phyloP scores from a whole-genome alignment of 1,140 invertebrate genomes.

The Pectinophora gossypiella region DNA sequence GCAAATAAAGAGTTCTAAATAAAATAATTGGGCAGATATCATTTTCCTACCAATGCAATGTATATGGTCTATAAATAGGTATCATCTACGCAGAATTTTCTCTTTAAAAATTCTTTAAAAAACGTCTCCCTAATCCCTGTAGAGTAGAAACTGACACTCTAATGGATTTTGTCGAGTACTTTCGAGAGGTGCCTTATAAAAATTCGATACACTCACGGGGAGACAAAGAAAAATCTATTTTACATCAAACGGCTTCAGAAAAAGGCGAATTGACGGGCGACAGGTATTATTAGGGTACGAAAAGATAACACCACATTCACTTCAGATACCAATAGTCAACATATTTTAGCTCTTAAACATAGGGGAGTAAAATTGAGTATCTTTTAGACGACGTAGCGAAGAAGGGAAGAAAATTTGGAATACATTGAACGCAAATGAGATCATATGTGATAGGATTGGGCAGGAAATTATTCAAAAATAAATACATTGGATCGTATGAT shows the following conservation, averaged over 20 bases:
- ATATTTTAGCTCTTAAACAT: too few species aligned
- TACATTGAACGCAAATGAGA: neutral
- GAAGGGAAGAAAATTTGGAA: neutral
- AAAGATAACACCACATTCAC: too few species aligned
- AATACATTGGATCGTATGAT: neutral
- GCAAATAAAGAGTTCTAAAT: too few species aligned
- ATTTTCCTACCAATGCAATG: too few species aligned
- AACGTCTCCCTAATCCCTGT: slow-evolving; percentile 11
- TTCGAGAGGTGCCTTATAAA: slow-evolving; percentile 34
- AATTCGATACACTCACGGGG: slow-evolving; percentile 40
- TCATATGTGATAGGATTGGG: slow-evolving; percentile 8
- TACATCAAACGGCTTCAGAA: slow-evolving; percentile 15
- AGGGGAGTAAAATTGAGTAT: too few species aligned
- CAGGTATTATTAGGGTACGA: slow-evolving; percentile 1
- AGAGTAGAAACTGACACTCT: slow-evolving; percentile 35
- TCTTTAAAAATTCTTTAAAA: neutral
- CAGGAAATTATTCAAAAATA: slow-evolving; percentile 7
- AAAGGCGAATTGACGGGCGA: slow-evolving; percentile 11
- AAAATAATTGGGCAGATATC: too few species aligned
- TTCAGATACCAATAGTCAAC: too few species aligned
- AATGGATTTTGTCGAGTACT: slow-evolving; percentile 30
- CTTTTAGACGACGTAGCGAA: too few species aligned
- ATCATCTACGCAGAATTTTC: too few species aligned
- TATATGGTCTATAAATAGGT: too few species aligned
- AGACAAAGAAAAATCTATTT: slow-evolving; percentile 25